phyloP scores from a whole-genome alignment of 64 coral and sea anemone genomes.

The Porites lutea region DNA sequence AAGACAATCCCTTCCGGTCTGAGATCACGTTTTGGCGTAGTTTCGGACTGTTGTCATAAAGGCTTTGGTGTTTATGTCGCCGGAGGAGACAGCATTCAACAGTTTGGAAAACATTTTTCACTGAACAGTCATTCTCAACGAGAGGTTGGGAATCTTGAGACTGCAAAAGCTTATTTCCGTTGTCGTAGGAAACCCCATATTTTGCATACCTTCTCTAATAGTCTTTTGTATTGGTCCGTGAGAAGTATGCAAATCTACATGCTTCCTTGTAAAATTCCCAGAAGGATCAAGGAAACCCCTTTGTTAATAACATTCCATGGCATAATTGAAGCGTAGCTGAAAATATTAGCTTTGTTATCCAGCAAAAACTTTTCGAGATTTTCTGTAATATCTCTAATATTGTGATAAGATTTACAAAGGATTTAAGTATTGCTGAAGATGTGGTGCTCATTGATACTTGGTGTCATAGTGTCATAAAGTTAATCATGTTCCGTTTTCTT shows the following conservation, averaged over 20 bases:
- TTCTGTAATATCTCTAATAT: no score
- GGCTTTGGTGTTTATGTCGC: not conserved
- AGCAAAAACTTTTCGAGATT: no score
- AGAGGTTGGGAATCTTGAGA: not conserved
- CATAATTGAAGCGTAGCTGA: not conserved
- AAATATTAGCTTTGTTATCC: not conserved
- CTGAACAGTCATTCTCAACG: not conserved
- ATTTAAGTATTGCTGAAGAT: no score
- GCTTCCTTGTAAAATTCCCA: not conserved
- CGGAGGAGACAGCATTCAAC: not conserved
- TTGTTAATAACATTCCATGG: not conserved
- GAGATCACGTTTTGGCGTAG: not conserved
- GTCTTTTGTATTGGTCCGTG: constrained; percentile 16
- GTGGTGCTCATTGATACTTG: no score
- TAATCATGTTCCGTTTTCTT: not conserved
- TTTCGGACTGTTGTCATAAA: not conserved
- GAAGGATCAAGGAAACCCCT: not conserved
- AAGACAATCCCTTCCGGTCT: not conserved
- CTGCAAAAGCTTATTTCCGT: not conserved
- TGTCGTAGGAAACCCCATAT: not conserved
- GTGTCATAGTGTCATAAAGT: no score
- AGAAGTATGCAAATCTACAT: not conserved
- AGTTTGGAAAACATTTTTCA: no score
- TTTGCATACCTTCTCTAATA: constrained; percentile 4
- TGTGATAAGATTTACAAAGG: no score